Conservation (phyloP, 2,797 vertebrate genomes). For the Mus spretus region DNA sequence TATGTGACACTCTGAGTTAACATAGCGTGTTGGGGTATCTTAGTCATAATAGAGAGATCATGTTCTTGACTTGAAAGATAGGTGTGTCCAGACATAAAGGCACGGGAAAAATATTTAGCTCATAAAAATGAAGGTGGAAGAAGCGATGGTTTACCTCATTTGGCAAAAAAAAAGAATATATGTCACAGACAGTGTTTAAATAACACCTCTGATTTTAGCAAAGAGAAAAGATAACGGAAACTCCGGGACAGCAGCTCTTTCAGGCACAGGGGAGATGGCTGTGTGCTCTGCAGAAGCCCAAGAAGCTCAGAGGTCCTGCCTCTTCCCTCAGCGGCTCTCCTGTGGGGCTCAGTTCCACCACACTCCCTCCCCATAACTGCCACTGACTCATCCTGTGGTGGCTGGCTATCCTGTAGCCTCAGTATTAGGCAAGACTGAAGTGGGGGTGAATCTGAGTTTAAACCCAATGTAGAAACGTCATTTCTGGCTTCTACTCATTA, state of each 20-base stretch:
- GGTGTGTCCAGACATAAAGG: constrained; percentile 74
- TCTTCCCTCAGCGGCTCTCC: rapidly evolving
- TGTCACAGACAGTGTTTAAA: constrained; percentile 36
- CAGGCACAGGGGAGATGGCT: neutral
- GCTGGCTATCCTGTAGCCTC: neutral
- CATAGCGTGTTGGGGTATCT: constrained; percentile 32
- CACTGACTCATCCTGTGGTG: neutral
- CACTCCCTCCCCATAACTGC: neutral
- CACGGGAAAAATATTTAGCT: constrained; percentile 66
- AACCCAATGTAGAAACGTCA: constrained; percentile 2
- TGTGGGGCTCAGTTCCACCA: neutral
- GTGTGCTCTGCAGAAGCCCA: neutral
- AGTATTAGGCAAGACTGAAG: constrained; percentile 7
- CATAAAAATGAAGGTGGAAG: constrained; percentile 68
- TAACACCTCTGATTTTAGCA: neutral
- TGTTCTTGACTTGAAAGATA: constrained; percentile 68
- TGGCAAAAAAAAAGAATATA: constrained; percentile 26
- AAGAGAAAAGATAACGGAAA: neutral
- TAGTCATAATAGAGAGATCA: constrained; percentile 62
- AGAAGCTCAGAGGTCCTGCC: neutral
- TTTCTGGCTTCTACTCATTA: constrained; percentile 1
- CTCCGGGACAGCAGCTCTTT: no score
- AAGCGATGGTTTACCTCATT: constrained; percentile 58
- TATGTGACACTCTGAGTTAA: constrained; percentile 45
- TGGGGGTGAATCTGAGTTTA: constrained; percentile 52